phyloP scores from a whole-genome alignment of 1,140 invertebrate genomes.

The Formica selysi region DNA sequence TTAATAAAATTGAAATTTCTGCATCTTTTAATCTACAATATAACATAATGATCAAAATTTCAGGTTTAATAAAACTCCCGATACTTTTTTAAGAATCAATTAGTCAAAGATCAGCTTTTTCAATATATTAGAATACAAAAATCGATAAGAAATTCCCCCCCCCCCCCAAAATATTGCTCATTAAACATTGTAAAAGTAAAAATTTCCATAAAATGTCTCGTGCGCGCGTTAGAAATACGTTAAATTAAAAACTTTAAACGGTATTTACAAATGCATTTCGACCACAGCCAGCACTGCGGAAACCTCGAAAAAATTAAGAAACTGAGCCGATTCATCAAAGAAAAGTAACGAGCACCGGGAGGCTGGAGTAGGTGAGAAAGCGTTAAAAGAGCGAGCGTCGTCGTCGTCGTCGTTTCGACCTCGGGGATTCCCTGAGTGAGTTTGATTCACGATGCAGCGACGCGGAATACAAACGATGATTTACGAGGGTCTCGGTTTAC shows the following conservation, averaged over 20 bases:
- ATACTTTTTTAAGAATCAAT: neutral
- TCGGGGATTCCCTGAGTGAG: conserved; percentile 67
- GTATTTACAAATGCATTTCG: conserved; percentile 10
- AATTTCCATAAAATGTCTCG: neutral
- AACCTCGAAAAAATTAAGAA: conserved; percentile 34
- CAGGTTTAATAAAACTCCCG: neutral
- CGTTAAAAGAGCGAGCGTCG: conserved; percentile 45
- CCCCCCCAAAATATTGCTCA: neutral
- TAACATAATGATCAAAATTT: neutral
- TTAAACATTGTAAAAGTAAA: conserved; percentile 8
- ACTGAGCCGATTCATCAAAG: conserved; percentile 41
- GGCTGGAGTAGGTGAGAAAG: conserved; percentile 23
- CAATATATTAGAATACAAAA: neutral
- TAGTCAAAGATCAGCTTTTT: neutral
- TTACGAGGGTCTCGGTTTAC: conserved; percentile 76
- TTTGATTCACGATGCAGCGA: conserved; percentile 81
- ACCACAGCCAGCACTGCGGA: neutral
- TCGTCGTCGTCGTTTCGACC: conserved; percentile 51
- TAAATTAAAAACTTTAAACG: conserved; percentile 36
- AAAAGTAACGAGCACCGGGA: conserved; percentile 17
- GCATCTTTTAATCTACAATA: neutral
- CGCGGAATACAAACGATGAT: conserved; percentile 81
- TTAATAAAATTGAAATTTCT: neutral
- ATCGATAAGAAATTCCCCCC: neutral
- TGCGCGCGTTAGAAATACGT: neutral